Base-by-base conservation (phyloP, 1,140 invertebrate genomes). In the Hyles vespertilio region DNA sequence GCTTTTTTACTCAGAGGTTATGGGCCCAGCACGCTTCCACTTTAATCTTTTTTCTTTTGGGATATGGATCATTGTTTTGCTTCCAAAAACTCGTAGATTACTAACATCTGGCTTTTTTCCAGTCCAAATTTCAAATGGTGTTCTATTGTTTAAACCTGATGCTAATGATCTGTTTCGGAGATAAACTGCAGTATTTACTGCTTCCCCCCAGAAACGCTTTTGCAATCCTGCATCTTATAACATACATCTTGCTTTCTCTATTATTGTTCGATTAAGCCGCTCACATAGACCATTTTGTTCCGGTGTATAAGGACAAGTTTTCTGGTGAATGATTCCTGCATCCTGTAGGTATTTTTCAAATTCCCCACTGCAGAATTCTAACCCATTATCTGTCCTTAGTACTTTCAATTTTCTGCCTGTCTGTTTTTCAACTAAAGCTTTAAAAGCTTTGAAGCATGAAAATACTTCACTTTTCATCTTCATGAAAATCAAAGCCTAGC, bases 171-270 rank as follows among this genome's bases (percentile, higher is more conserved):
- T 51, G 12, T 89, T 89, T 43, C 70, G 64, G 6, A 87, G 55
- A 60, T 84, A 84, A 5, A 64, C 67, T 7, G 81, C 79, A 11
- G 79, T 84, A 10, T 61, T 47, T 10, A 74, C 56, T 9, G 87
- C 80, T 60, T 89, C 84, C 7, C n/a, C 66, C 82, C 84, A 87
- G 89, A 59, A 71, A 79, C 6, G 33, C 33, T 12, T 72, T 68
- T 22, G 22, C 22, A 22, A 22, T 22, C 22, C 22, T 22, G 22
- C 22, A 22, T 22, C 22, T 1, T 22, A 22, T 22, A 22, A 22
- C 22, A 22, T 22, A 22, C 22, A 22, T 48, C 40, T 56, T 8
- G 54, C 54, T 48, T 56, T 56, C 32, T 56, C 54, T 64, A 54
- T 62, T 54, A 73, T 47, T 33, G 63, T 67, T 7, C 64, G 46